A percentile compares a stretch with the other conserved stretches of the same genome.
These are phyloP conservation scores for Xenotilapia leptura DNA, from an alignment of 2,113 vertebrate genomes.

Conservation along the genomic window DNA sequence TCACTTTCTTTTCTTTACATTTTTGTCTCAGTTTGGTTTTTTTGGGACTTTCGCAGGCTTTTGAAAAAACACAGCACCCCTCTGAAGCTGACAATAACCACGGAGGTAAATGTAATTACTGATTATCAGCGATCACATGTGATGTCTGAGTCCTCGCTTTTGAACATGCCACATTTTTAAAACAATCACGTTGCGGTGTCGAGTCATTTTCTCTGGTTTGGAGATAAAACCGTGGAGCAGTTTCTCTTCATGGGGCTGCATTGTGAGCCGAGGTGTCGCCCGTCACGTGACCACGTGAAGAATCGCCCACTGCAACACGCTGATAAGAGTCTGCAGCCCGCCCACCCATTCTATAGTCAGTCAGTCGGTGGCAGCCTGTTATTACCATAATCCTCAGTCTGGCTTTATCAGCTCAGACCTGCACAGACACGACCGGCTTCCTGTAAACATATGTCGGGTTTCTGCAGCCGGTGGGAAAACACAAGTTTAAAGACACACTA, in stretches of 20 bases:
- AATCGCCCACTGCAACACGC: constrained; percentile 37
- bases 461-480: neutral
- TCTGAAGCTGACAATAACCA: neutral
- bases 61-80: neutral
- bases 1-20: neutral
- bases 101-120: neutral
- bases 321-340: constrained; percentile 49
- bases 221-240: constrained; percentile 23
- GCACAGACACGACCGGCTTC: neutral
- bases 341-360: neutral
- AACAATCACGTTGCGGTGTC: neutral
- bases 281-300: constrained; percentile 31
- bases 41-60: neutral
- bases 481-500: neutral
- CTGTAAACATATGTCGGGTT: neutral
- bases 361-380: constrained; percentile 2
- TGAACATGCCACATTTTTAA: neutral
- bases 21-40: neutral
- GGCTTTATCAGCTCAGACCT: constrained; percentile 24
- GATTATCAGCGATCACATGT: neutral
- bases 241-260: neutral
- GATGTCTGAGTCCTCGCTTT: neutral
- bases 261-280: constrained; percentile 22
- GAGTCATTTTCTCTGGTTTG: neutral
- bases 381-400: constrained; percentile 44